Percentiles rank a stretch among this genome's conserved stretches.
Conservation (phyloP, 1,140 invertebrate species). For the Conus betulinus region DNA sequence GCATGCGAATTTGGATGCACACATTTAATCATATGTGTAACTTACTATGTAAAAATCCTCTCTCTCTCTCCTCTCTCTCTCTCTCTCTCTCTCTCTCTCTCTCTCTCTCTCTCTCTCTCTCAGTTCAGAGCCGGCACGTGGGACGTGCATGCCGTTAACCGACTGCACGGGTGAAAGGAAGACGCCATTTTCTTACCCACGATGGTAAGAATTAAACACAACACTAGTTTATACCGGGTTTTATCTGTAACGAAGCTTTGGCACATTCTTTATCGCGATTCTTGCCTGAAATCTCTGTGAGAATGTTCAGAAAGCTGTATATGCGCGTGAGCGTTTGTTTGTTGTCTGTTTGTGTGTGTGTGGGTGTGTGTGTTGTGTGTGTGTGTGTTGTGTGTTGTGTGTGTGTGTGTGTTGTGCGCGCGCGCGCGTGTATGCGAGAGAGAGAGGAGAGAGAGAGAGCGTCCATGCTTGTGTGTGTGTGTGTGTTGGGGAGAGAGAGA, state of each 20-base stretch:
- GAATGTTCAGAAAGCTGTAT: too few species aligned
- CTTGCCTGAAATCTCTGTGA: too few species aligned
- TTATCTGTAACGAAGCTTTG: neutral
- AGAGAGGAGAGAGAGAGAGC: too few species aligned
- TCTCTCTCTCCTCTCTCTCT: conserved; percentile 22
- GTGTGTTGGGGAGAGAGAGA: too few species aligned
- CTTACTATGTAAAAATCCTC: neutral
- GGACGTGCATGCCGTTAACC: too few species aligned
- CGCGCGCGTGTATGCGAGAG: too few species aligned
- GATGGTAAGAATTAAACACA: neutral
- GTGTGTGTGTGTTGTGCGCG: too few species aligned
- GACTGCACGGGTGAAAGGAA: neutral
- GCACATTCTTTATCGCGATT: too few species aligned
- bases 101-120: neutral
- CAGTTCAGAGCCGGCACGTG: too few species aligned
- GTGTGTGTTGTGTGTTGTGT: neutral
- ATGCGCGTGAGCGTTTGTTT: neutral
- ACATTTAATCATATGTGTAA: neutral
- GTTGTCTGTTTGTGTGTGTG: too few species aligned
- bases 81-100: neutral
- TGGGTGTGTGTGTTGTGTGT: neutral
- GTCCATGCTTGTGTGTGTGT: neutral
- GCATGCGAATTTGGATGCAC: neutral
- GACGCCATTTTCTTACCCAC: neutral
- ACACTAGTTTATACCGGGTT: neutral